phyloP scores from a whole-genome alignment of 2,888 invertebrate species.

The Callinectes sapidus region DNA sequence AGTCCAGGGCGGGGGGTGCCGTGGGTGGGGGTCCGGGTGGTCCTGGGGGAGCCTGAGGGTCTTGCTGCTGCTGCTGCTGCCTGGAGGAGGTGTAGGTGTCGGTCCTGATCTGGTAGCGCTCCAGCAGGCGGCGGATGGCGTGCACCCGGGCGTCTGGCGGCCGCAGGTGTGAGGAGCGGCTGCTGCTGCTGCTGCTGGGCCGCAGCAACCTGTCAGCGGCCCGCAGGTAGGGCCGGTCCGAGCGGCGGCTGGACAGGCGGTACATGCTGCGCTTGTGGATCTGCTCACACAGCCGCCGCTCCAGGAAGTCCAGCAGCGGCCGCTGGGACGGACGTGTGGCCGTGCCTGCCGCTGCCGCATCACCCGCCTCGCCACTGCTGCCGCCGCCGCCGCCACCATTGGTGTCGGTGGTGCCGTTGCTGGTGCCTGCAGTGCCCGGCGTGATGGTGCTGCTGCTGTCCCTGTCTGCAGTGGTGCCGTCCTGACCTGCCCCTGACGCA shows the following conservation, averaged over 20 bases:
- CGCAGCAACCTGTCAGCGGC: background rate
- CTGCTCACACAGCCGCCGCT: background rate
- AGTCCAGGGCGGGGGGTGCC: background rate
- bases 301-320: background rate
- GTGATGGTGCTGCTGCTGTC: background rate
- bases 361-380: background rate
- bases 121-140: background rate
- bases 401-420: background rate
- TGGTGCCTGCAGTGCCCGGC: background rate
- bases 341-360: background rate
- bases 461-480: background rate
- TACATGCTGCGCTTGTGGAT: conserved; percentile 2
- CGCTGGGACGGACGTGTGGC: background rate
- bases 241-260: conserved; percentile 11
- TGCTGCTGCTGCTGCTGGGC: background rate
- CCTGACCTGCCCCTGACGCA: conserved; percentile 1
- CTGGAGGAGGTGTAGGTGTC: background rate
- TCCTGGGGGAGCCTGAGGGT: background rate
- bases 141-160: background rate
- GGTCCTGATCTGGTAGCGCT: conserved; percentile 19
- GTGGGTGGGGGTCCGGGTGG: background rate
- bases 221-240: background rate
- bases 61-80: background rate
- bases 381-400: background rate
- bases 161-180: background rate